These are phyloP conservation scores for Epirrhoe alternata DNA, from an alignment of 2,888 invertebrate species.

Conservation along the genomic window DNA sequence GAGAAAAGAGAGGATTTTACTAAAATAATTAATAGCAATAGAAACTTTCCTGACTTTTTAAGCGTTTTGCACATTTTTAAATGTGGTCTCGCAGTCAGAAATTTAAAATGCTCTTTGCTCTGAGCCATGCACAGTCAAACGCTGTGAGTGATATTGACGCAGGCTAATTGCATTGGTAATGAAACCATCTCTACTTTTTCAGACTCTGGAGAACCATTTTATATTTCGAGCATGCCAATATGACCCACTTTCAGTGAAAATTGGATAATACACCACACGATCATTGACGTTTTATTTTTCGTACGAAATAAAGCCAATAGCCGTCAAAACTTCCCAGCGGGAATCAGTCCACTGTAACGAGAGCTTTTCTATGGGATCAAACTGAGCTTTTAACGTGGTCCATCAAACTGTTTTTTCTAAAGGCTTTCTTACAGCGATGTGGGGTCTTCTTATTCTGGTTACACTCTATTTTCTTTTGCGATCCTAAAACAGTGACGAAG, in stretches of 20 bases:
- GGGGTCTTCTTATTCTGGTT: not conserved
- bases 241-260: too few relatives aligned
- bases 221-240: not conserved
- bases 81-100: not conserved
- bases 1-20: not conserved
- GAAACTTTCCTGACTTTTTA: not conserved
- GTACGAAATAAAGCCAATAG: not conserved
- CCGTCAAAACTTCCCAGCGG: not conserved
- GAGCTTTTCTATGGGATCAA: not conserved
- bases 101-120: slow-evolving; percentile 26
- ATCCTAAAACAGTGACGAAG: slow-evolving; percentile 32
- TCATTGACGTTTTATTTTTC: slow-evolving; percentile 1
- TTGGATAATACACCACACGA: not conserved
- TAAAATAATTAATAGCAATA: not conserved
- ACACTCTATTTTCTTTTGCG: not conserved
- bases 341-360: not conserved
- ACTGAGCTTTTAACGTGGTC: not conserved
- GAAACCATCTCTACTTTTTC: slow-evolving; percentile 4
- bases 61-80: not conserved
- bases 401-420: not conserved
- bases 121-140: slow-evolving; percentile 9
- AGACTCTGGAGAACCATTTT: not conserved
- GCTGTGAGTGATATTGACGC: slow-evolving; percentile 23
- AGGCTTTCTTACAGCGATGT: not conserved
- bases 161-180: slow-evolving; percentile 17